Evolutionary conservation across 2,113 vertebrate genomes (phyloP).

Genomic region (Jaculus jaculus): DNA sequence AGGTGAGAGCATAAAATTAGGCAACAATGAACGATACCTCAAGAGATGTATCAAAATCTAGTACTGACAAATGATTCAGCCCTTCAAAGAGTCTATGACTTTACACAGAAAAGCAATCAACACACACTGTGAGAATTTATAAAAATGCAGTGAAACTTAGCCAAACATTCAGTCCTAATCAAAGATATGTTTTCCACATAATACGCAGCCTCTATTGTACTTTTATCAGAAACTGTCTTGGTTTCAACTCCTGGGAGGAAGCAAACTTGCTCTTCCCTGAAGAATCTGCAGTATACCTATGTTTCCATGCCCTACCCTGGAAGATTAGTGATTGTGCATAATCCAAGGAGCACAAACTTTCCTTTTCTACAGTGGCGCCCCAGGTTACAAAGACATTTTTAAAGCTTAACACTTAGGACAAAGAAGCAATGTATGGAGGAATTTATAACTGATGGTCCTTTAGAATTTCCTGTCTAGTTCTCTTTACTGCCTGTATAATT

Average conservation of each 20-base stretch:
- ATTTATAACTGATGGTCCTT: not conserved
- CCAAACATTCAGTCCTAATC: not conserved
- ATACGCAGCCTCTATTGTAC: not conserved
- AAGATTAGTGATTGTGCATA: not conserved
- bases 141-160: conserved; percentile 17
- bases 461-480: not conserved
- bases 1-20: not conserved
- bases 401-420: not conserved
- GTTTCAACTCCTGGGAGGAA: not conserved
- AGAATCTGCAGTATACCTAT: not conserved
- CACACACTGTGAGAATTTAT: not conserved
- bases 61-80: not conserved
- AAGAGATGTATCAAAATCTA: not conserved
- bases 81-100: not conserved
- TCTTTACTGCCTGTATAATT: not conserved
- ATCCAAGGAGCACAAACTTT: not conserved
- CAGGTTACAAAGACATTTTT: conserved; percentile 4
- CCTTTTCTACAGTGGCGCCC: not conserved
- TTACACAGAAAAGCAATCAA: not conserved
- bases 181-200: not conserved
- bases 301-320: not conserved
- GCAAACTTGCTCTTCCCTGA: not conserved
- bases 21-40: not conserved
- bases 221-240: not conserved
- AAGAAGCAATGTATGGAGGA: not conserved